These are phyloP conservation scores for Pampusana beccarii DNA, from an alignment of 2,113 vertebrate genomes.

Conservation along the genomic window DNA sequence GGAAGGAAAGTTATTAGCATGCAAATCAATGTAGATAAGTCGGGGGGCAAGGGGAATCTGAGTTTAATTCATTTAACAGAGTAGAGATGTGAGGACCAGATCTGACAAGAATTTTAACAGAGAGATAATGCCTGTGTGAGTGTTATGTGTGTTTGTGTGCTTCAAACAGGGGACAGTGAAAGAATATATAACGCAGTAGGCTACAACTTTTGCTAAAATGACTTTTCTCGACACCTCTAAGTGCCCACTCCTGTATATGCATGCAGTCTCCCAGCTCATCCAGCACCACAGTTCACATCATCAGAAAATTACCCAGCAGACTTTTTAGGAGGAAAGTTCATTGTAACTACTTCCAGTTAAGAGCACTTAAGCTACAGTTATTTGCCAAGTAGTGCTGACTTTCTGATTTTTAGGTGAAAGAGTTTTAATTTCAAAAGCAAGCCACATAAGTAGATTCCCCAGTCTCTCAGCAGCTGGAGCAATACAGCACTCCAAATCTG, in stretches of 20 bases:
- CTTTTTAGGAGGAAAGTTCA: neutral
- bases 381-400: neutral
- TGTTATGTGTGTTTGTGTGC: neutral
- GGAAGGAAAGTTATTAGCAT: conserved; percentile 5
- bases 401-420: conserved; percentile 20
- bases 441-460: neutral
- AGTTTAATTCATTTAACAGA: neutral
- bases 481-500: neutral
- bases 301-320: neutral
- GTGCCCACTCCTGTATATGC: neutral
- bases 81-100: neutral
- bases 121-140: neutral
- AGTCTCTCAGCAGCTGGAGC: neutral
- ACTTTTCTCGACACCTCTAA: neutral
- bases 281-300: neutral
- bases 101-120: conserved; percentile 5
- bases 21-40: neutral
- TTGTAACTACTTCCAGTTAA: neutral
- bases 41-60: neutral
- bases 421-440: conserved; percentile 26
- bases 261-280: neutral
- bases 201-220: neutral
- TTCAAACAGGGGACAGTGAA: neutral
- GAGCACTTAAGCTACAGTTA: neutral
- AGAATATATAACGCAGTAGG: neutral